Conservation (phyloP, 1,140 invertebrate species). For the Triops cancriformis region DNA sequence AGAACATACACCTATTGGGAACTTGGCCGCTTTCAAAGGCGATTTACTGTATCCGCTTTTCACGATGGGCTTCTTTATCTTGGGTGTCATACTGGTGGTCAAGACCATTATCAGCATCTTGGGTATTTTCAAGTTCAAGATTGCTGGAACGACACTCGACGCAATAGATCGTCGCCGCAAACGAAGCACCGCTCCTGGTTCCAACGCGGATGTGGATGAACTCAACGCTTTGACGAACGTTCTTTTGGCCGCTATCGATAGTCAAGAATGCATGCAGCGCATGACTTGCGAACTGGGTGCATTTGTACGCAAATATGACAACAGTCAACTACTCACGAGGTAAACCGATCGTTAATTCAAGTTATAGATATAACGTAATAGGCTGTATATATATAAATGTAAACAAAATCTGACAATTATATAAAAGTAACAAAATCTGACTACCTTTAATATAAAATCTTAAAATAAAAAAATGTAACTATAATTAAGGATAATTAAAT, state of each 20-base stretch:
- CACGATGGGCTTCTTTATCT: constrained; percentile 26
- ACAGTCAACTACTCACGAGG: constrained; percentile 13
- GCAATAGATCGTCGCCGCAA: neutral
- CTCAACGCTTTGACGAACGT: constrained; percentile 15
- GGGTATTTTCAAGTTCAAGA: constrained; percentile 18
- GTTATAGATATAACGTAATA: no score
- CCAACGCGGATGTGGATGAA: constrained; percentile 16
- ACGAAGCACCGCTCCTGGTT: neutral
- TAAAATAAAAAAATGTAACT: no score
- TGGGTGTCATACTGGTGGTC: constrained; percentile 26
- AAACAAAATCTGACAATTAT: no score
- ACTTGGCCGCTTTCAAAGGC: constrained; percentile 4
- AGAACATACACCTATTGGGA: neutral
- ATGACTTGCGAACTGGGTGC: constrained; percentile 24
- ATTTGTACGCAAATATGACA: constrained; percentile 24
- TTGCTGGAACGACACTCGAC: neutral
- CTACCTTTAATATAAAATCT: no score
- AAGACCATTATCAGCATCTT: constrained; percentile 22
- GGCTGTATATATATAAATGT: no score
- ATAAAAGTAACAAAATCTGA: no score
- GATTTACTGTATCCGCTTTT: constrained; percentile 27
- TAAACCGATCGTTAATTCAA: neutral
- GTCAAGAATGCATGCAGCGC: constrained; percentile 24
- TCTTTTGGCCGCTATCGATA: constrained; percentile 24
- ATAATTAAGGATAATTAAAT: no score